Percentiles rank a stretch among this genome's conserved stretches.
Conservation (phyloP, 1,140 invertebrate genomes). For the Helicoverpa zea region DNA sequence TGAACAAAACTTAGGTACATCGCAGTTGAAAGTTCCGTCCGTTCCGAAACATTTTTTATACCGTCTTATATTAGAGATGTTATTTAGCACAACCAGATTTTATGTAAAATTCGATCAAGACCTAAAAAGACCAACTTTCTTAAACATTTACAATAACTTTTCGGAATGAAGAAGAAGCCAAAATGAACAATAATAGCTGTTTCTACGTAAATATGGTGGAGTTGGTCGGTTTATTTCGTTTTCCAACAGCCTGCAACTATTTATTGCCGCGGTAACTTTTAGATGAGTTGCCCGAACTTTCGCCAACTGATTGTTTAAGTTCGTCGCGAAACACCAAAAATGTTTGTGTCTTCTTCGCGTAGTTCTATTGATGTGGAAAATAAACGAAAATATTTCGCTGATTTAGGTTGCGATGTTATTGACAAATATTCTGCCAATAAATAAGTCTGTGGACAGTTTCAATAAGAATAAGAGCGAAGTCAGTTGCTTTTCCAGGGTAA, state of each 20-base stretch:
- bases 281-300: slow-evolving; percentile 44
- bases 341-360: background rate
- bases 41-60: no score
- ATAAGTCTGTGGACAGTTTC: no score
- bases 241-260: slow-evolving; percentile 22
- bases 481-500: background rate
- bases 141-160: background rate
- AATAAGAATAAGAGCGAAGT: background rate
- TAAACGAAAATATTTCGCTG: slow-evolving; percentile 3
- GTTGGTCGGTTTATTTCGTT: slow-evolving; percentile 14
- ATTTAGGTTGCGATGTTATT: background rate
- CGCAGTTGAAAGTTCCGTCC: no score
- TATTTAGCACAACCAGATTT: no score
- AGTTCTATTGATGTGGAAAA: slow-evolving; percentile 16
- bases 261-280: slow-evolving; percentile 41
- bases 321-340: slow-evolving; percentile 38
- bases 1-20: no score
- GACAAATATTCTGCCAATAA: no score
- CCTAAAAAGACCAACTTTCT: no score
- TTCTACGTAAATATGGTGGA: background rate
- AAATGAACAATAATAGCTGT: background rate
- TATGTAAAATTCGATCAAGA: no score
- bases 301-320: slow-evolving; percentile 46
- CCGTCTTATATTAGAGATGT: no score
- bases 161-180: background rate